Conservation (phyloP, 2,888 invertebrate species). For the Aleiodes testaceus region DNA sequence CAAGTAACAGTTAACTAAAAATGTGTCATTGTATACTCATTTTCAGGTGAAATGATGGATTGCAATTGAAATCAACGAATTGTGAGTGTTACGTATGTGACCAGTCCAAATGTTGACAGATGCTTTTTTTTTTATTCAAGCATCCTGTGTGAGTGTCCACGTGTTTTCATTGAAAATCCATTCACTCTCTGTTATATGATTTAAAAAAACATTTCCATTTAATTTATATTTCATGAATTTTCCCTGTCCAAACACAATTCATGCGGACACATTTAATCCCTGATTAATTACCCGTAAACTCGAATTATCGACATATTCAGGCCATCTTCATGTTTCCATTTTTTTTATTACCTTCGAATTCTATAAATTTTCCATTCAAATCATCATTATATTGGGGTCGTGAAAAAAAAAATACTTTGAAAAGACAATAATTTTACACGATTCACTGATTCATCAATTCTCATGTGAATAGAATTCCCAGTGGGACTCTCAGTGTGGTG, state of each 20-base stretch:
- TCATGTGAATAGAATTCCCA: conserved; percentile 6
- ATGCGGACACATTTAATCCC: not conserved
- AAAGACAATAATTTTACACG: conserved; percentile 22
- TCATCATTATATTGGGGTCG: too few relatives aligned
- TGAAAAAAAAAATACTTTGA: not conserved
- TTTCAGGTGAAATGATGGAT: conserved; percentile 29
- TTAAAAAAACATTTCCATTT: not conserved
- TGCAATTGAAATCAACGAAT: conserved; percentile 16
- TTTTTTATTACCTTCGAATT: too few relatives aligned
- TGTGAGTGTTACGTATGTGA: conserved; percentile 13
- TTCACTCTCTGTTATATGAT: not conserved
- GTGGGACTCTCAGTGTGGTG: not conserved
- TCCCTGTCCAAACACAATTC: not conserved
- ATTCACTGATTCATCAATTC: conserved; percentile 11
- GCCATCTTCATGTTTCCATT: too few relatives aligned
- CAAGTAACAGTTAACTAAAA: too few relatives aligned
- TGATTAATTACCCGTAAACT: conserved; percentile 7
- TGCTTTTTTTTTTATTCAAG: conserved; percentile 25
- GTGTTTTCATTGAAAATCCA: not conserved
- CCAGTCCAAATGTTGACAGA: conserved; percentile 23
- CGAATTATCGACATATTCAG: not conserved
- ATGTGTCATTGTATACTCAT: not conserved
- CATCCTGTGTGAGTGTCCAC: not conserved
- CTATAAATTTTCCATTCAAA: too few relatives aligned
- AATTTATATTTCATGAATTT: not conserved